Evolutionary conservation across 2,888 invertebrate genomes (phyloP), one percentile per base, ranked within the genome.

Genomic region (Lasioglossum oenotherae): DNA sequence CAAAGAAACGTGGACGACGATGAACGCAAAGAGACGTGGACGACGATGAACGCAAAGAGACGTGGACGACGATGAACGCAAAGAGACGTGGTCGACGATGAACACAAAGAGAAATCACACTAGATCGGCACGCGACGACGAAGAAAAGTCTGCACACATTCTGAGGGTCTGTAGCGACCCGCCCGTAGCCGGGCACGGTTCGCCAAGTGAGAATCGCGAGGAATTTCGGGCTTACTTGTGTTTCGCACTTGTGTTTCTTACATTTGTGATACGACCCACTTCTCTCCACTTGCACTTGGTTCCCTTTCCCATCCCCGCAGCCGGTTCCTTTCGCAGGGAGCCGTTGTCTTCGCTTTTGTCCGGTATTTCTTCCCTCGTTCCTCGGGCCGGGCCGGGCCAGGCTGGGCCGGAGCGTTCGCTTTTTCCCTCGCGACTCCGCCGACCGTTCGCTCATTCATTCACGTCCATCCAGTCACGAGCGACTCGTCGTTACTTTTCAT

Each of bases 401-500:
- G 31, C 1, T 3, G 49, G 31, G 12, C 49, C 77, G 53, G 49
- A 44, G 38, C 79, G 49, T 41, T 41, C 78, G 23, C 57, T 64
- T 78, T 83, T 82, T 73, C 75, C 67, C 78, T 81, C 74, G 53
- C 80, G 81, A 73, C 38, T 78, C 84, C 86, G 74, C 57, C 64
- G 72, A 79, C 44, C 84, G 76, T 84, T 82, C 88, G 86, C 84
- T 89, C 88, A 82, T 89, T 88, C 89, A 89, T 89, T 89, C 89
- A 86, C 83, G 89, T 89, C 89, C 82, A 80, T 80, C 89, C 71
- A 87, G 89, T 88, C 89, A 83, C 84, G 82, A 78, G 72, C 75
- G 74, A 80, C 86, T 89, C 87, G 88, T 89, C 87, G 88, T 88
- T 89, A 89, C 89, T 89, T 89, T 89, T 89, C 89, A 87, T 87